These are phyloP conservation scores for Trichomycterus rosablanca DNA, from an alignment of 2,113 vertebrate species.

Conservation along the genomic window DNA sequence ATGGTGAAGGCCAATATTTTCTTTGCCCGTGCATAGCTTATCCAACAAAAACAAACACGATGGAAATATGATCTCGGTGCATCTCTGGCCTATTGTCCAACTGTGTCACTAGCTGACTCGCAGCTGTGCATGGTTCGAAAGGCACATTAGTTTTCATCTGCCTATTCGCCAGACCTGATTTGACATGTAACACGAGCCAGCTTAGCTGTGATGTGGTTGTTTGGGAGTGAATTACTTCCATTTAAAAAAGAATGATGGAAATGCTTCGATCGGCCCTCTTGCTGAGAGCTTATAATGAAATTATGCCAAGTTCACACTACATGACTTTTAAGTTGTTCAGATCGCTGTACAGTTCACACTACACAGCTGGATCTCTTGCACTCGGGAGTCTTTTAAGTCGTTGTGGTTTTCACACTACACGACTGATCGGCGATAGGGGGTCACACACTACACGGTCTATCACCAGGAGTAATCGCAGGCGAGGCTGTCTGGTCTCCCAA, in stretches of 20 bases:
- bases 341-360: no score
- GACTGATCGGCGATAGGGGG: no score
- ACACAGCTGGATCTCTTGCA: no score
- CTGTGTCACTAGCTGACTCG: constrained; percentile 37
- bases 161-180: no score
- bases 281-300: background rate
- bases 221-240: constrained; percentile 50
- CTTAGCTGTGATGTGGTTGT: constrained; percentile 22
- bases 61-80: constrained; percentile 70
- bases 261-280: background rate
- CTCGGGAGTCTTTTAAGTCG: no score
- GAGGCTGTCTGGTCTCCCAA: no score
- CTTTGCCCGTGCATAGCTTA: constrained; percentile 67
- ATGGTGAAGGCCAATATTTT: constrained; percentile 63
- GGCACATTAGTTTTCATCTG: constrained; percentile 47
- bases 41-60: constrained; percentile 71
- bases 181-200: constrained; percentile 6
- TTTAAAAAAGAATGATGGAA: constrained; percentile 7
- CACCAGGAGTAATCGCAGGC: no score
- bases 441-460: no score
- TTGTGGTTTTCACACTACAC: no score
- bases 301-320: no score
- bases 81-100: constrained; percentile 62
- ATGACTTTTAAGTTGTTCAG: no score
- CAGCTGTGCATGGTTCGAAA: constrained; percentile 42